Evolutionary conservation across 2,888 invertebrate genomes (phyloP).

Genomic region (Salticus scenicus): DNA sequence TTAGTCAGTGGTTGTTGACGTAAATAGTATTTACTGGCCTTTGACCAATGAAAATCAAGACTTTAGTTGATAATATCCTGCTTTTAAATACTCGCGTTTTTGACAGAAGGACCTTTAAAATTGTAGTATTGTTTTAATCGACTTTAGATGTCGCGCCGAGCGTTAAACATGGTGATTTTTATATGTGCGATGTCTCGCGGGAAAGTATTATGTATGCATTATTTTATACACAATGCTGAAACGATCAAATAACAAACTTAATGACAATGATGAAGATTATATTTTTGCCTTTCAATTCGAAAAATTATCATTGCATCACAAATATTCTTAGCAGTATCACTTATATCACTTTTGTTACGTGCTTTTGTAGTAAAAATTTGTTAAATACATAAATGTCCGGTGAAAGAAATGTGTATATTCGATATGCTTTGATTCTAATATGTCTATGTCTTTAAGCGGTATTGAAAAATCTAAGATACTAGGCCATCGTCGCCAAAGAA

Average conservation of each 20-base stretch:
- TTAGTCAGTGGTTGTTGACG: no score
- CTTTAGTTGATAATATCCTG: no score
- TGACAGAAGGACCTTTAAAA: no score
- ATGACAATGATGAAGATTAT: not conserved
- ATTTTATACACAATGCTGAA: not conserved
- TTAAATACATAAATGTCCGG: slow-evolving; percentile 47
- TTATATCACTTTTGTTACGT: slow-evolving; percentile 26
- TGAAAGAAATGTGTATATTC: slow-evolving; percentile 26
- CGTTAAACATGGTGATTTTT: slow-evolving; percentile 60
- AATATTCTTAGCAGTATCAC: slow-evolving; percentile 19
- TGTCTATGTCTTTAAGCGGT: slow-evolving; percentile 68
- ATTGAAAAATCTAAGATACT: slow-evolving; percentile 60
- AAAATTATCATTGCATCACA: not conserved
- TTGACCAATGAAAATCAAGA: no score
- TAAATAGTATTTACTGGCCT: no score
- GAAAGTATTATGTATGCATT: slow-evolving; percentile 6
- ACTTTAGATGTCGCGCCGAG: slow-evolving; percentile 48
- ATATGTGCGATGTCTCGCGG: not conserved
- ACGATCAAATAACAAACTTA: not conserved
- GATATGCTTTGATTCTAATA: slow-evolving; percentile 54
- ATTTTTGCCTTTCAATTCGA: not conserved
- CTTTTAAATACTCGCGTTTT: no score
- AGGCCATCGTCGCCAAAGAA: slow-evolving; percentile 70
- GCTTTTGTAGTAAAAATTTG: slow-evolving; percentile 25
- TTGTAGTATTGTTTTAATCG: slow-evolving; percentile 15